These are phyloP conservation scores for Perdita meconis DNA, from an alignment of 2,888 invertebrate genomes.

Conservation along the genomic window DNA sequence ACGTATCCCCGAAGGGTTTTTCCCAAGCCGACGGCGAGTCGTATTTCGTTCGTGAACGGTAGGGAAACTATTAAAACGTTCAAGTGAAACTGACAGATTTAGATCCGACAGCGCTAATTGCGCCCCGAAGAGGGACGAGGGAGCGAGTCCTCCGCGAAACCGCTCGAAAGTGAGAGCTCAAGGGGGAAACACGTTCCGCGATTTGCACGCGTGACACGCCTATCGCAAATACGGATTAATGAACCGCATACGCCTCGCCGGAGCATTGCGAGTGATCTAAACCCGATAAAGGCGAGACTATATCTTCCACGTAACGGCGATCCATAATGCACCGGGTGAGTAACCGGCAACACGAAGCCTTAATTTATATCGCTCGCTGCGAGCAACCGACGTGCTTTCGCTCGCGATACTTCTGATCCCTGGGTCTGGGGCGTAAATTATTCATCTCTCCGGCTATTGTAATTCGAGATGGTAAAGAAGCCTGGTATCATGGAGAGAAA, in stretches of 20 bases:
- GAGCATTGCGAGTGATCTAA: slow-evolving; percentile 78
- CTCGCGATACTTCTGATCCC: slow-evolving; percentile 68
- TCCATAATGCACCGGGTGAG: slow-evolving; percentile 63
- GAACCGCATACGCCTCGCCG: slow-evolving; percentile 76
- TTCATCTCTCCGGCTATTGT: slow-evolving; percentile 18
- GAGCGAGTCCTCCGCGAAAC: not conserved
- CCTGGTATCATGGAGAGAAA: not conserved
- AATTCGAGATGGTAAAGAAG: not conserved
- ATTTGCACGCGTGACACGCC: slow-evolving; percentile 55
- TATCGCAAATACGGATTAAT: slow-evolving; percentile 78
- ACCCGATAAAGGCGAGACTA: slow-evolving; percentile 75
- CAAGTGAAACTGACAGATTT: slow-evolving; percentile 51
- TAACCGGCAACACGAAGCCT: slow-evolving; percentile 56
- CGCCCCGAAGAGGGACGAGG: slow-evolving; percentile 18
- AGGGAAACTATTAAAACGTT: slow-evolving; percentile 51
- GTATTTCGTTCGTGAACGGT: not conserved
- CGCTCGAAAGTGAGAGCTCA: slow-evolving; percentile 64
- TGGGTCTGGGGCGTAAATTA: slow-evolving; percentile 35
- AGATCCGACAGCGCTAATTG: slow-evolving; percentile 58
- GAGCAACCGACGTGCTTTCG: slow-evolving; percentile 74
- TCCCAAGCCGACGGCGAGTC: too few species aligned
- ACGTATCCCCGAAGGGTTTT: too few species aligned
- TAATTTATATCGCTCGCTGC: slow-evolving; percentile 71
- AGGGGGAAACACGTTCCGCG: slow-evolving; percentile 43
- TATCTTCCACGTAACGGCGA: slow-evolving; percentile 58